These are phyloP conservation scores for Trichonephila clavata DNA, from an alignment of 1,140 invertebrate genomes.

Conservation along the genomic window DNA sequence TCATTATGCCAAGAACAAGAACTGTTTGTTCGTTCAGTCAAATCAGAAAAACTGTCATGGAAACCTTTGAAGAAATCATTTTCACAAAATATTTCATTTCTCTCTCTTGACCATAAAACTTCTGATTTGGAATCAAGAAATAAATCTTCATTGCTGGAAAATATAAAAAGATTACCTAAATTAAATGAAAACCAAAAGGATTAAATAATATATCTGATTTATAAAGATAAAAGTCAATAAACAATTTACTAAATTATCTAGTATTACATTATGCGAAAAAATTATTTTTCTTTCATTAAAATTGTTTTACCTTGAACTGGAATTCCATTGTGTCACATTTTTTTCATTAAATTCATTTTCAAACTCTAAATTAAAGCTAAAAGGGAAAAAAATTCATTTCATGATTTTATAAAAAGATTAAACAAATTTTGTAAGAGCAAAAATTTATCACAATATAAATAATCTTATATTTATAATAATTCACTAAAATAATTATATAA, in stretches of 20 bases:
- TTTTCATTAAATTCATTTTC: slow-evolving; percentile 18
- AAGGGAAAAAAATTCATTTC: not conserved
- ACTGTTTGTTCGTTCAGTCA: slow-evolving; percentile 41
- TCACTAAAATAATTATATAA: too few relatives aligned
- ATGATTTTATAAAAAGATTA: too few relatives aligned
- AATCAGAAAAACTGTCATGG: slow-evolving; percentile 42
- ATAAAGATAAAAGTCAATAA: too few relatives aligned
- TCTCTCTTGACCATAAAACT: slow-evolving; percentile 63
- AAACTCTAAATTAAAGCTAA: slow-evolving; percentile 9
- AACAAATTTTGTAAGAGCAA: too few relatives aligned
- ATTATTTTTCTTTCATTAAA: too few relatives aligned
- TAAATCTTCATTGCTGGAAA: slow-evolving; percentile 23
- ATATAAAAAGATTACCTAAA: not conserved
- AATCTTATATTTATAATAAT: too few relatives aligned
- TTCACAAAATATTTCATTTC: slow-evolving; percentile 28
- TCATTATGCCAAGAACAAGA: slow-evolving; percentile 71
- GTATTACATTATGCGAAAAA: too few relatives aligned
- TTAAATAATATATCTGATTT: too few relatives aligned
- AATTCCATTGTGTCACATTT: slow-evolving; percentile 24
- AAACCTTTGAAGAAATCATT: slow-evolving; percentile 30
- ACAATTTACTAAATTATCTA: too few relatives aligned
- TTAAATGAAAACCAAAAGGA: too few relatives aligned
- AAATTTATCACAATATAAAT: too few relatives aligned
- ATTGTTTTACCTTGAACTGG: not conserved
- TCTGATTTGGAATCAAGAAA: slow-evolving; percentile 34